Conservation (phyloP, 2,888 invertebrate genomes). For the Pseudococcus longispinus region DNA sequence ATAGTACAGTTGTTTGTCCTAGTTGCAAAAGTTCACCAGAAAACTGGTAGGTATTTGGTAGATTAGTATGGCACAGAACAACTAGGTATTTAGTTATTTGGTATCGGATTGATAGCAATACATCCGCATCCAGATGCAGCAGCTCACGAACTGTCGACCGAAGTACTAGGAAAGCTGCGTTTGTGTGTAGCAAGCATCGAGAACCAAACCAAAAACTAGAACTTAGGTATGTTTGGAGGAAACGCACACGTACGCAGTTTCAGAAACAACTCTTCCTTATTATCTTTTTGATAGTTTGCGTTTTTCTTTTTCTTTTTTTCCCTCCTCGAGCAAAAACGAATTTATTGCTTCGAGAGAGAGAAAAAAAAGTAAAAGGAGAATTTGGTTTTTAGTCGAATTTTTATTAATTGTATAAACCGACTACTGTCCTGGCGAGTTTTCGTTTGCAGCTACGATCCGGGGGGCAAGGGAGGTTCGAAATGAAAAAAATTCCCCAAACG, state of each 20-base stretch:
- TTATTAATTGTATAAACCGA: constrained; percentile 13
- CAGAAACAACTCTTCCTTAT: constrained; percentile 3
- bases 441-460: background rate
- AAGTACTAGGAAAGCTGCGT: background rate
- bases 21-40: background rate
- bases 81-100: constrained; percentile 2
- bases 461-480: background rate
- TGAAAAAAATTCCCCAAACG: background rate
- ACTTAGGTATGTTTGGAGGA: background rate
- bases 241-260: constrained; percentile 7
- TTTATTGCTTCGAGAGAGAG: background rate
- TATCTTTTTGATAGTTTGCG: constrained; percentile 15
- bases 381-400: background rate
- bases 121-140: background rate
- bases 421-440: background rate
- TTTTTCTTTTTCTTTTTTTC: background rate
- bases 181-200: background rate
- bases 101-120: background rate
- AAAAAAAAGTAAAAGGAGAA: background rate
- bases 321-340: background rate
- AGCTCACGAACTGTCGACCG: background rate
- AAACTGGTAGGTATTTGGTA: background rate
- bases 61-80: background rate
- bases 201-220: background rate
- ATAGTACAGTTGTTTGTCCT: background rate